phyloP scores from a whole-genome alignment of 2,888 invertebrate genomes.

The Ormyrus pomaceus region DNA sequence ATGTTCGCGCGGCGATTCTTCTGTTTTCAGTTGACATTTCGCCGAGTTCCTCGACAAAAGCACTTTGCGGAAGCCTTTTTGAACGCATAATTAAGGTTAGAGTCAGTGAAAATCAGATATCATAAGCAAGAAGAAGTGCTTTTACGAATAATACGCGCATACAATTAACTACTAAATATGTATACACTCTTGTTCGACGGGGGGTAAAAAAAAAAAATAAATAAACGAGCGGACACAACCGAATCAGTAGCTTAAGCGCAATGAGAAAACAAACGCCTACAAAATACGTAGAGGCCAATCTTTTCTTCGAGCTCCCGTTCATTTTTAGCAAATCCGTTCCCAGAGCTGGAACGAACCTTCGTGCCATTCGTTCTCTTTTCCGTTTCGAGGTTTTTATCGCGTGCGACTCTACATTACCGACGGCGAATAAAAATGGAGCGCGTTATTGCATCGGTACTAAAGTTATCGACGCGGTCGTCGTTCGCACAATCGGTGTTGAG shows the following conservation, averaged over 20 bases:
- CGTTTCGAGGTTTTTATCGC: neutral
- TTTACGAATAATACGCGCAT: conserved; percentile 66
- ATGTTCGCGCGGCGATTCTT: neutral
- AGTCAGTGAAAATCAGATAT: conserved; percentile 59
- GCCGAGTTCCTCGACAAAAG: conserved; percentile 26
- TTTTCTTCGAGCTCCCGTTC: conserved; percentile 16
- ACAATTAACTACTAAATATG: neutral
- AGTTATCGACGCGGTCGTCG: conserved; percentile 4
- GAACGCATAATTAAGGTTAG: conserved; percentile 21
- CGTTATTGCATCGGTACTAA: conserved; percentile 42
- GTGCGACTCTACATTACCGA: too few species aligned
- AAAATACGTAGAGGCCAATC: conserved; percentile 14
- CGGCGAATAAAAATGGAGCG: neutral
- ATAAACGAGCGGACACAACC: conserved; percentile 10
- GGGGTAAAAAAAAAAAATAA: conserved; percentile 9
- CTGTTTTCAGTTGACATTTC: neutral
- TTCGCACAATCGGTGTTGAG: conserved; percentile 40
- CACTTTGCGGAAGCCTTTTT: conserved; percentile 31
- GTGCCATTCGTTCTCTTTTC: neutral
- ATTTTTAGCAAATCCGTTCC: neutral
- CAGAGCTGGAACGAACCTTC: neutral
- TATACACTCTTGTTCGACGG: conserved; percentile 15
- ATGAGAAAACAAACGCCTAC: neutral
- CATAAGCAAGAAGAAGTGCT: conserved; percentile 75
- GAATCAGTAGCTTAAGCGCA: conserved; percentile 10